Conservation (phyloP, 2,797 vertebrate genomes). For the Chromobotia macracanthus region DNA sequence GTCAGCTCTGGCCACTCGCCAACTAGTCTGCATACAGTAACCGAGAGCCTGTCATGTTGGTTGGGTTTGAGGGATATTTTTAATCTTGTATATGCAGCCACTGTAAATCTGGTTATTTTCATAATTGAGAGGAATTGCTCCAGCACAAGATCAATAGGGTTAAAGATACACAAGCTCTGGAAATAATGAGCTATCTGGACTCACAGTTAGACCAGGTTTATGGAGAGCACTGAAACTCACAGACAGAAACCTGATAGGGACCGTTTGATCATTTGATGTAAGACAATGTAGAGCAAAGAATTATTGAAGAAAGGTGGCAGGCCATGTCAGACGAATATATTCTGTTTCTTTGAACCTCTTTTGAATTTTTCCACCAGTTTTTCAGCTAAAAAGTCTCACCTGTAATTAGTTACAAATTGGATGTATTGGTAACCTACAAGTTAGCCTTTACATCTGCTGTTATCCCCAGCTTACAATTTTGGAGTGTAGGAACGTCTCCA, state of each 20-base stretch:
- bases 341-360: conserved; percentile 66
- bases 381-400: conserved; percentile 27
- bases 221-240: not conserved
- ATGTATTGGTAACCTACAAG: conserved; percentile 48
- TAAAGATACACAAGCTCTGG: conserved; percentile 67
- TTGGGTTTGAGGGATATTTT: conserved; percentile 70
- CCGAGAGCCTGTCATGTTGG: conserved; percentile 62
- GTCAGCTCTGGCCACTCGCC: conserved; percentile 72
- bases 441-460: conserved; percentile 29
- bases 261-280: not conserved
- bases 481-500: not conserved
- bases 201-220: conserved; percentile 55
- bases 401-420: conserved; percentile 40
- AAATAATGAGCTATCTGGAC: conserved; percentile 70
- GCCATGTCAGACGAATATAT: conserved; percentile 5
- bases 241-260: not conserved
- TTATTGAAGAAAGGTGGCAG: not conserved
- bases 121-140: conserved; percentile 77
- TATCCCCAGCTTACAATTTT: not conserved
- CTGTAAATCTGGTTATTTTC: conserved; percentile 74
- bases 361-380: conserved; percentile 58
- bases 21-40: conserved; percentile 60
- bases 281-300: not conserved
- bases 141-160: conserved; percentile 73
- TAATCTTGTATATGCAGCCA: conserved; percentile 73